phyloP scores from a whole-genome alignment of 2,797 vertebrate genomes.

The Caiman crocodilus region DNA sequence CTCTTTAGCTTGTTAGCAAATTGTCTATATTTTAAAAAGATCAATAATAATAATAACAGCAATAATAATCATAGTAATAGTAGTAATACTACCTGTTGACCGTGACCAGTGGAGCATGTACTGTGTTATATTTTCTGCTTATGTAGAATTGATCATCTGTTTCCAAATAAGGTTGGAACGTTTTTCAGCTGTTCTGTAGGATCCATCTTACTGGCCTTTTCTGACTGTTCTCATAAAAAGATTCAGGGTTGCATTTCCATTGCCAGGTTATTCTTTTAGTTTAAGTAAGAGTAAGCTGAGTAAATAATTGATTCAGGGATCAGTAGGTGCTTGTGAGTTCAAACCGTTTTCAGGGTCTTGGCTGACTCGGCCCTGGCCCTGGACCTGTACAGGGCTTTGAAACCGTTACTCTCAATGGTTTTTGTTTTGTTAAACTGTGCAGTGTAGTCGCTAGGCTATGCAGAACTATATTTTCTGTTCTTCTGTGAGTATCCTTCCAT shows the following conservation, averaged over 20 bases:
- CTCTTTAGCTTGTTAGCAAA: background rate
- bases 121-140: background rate
- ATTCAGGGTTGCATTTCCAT: background rate
- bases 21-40: background rate
- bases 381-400: background rate
- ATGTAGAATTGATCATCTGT: background rate
- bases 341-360: background rate
- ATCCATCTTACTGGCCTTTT: background rate
- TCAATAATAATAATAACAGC: background rate
- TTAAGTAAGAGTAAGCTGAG: background rate
- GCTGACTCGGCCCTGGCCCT: background rate
- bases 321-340: background rate
- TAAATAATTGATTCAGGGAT: background rate
- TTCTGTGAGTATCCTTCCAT: constrained; percentile 7
- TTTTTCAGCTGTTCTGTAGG: background rate
- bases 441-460: background rate
- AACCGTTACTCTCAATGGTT: background rate
- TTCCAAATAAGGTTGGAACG: background rate
- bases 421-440: background rate
- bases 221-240: background rate
- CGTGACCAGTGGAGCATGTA: background rate
- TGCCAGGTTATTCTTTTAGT: background rate
- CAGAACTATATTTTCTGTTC: background rate
- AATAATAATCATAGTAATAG: too few relatives aligned
- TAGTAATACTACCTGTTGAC: background rate